Evolutionary conservation across 2,888 invertebrate genomes (phyloP).

Genomic region (Cryptus armator): DNA sequence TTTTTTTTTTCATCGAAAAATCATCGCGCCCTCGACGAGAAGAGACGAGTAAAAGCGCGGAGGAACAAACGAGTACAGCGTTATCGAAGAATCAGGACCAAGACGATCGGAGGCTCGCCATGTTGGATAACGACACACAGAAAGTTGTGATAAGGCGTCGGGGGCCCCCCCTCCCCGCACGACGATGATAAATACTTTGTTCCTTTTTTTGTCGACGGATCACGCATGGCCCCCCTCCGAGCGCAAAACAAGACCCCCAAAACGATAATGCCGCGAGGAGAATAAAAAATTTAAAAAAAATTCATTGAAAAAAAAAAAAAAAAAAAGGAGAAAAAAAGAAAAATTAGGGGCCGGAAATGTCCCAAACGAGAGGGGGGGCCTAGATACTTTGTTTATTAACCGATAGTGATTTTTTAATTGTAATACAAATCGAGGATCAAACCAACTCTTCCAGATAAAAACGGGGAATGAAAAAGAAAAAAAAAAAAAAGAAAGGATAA

Average conservation of each 20-base stretch:
- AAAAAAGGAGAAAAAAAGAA: slow-evolving; percentile 14
- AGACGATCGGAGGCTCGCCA: slow-evolving; percentile 69
- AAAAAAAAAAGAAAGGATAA: slow-evolving; percentile 71
- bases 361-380: slow-evolving; percentile 66
- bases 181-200: slow-evolving; percentile 80
- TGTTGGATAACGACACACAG: slow-evolving; percentile 74
- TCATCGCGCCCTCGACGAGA: neutral
- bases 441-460: slow-evolving; percentile 76
- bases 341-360: slow-evolving; percentile 50
- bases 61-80: slow-evolving; percentile 7
- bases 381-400: slow-evolving; percentile 82
- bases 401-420: slow-evolving; percentile 83
- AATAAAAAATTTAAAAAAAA: slow-evolving; percentile 28
- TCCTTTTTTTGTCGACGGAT: slow-evolving; percentile 81
- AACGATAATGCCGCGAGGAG: slow-evolving; percentile 21
- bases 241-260: slow-evolving; percentile 17
- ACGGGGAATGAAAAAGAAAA: slow-evolving; percentile 67
- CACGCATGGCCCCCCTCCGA: slow-evolving; percentile 74
- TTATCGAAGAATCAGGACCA: slow-evolving; percentile 65
- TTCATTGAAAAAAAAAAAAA: slow-evolving; percentile 4
- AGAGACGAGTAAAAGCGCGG: neutral
- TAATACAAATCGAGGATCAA: slow-evolving; percentile 77
- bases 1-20: neutral
- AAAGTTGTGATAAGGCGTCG: slow-evolving; percentile 84
- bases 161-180: slow-evolving; percentile 64